Evolutionary conservation across 2,888 invertebrate species (phyloP).

Genomic region (Pegoplata infirma): DNA sequence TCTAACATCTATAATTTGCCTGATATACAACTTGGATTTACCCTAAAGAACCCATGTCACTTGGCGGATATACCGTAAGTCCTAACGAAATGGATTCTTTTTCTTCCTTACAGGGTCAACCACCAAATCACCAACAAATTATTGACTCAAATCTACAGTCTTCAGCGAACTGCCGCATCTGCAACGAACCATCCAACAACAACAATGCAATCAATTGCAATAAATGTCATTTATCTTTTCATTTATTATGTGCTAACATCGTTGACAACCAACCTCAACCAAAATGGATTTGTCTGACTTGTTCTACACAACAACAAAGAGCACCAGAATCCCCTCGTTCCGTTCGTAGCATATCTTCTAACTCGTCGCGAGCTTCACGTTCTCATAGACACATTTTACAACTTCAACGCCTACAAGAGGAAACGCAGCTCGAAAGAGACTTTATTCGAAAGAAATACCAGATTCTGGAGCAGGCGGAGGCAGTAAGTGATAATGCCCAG

Average conservation of each 20-base stretch:
- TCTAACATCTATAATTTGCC: too few species aligned
- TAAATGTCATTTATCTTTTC: too few species aligned
- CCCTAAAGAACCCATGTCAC: background rate
- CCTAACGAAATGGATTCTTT: slow-evolving; percentile 14
- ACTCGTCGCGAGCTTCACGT: background rate
- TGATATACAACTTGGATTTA: background rate
- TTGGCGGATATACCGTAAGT: slow-evolving; percentile 9
- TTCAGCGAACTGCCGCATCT: background rate
- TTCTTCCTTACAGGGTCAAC: slow-evolving; percentile 8
- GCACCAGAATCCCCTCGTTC: background rate
- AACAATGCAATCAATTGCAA: background rate
- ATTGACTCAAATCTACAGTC: background rate
- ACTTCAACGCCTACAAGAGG: slow-evolving; percentile 13
- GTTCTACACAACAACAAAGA: background rate
- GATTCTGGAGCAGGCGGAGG: slow-evolving; percentile 4
- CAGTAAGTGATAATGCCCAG: background rate
- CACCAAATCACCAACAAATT: background rate
- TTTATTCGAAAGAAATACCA: slow-evolving; percentile 11
- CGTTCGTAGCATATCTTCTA: slow-evolving; percentile 9
- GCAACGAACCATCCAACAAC: background rate
- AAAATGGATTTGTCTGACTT: slow-evolving; percentile 3
- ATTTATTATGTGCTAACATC: slow-evolving; percentile 6
- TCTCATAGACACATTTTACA: slow-evolving; percentile 1
- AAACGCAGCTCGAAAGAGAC: slow-evolving; percentile 21
- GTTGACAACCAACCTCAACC: background rate